These are phyloP conservation scores for Thripadectes ignobilis DNA, from an alignment of 2,797 vertebrate genomes.

Conservation along the genomic window DNA sequence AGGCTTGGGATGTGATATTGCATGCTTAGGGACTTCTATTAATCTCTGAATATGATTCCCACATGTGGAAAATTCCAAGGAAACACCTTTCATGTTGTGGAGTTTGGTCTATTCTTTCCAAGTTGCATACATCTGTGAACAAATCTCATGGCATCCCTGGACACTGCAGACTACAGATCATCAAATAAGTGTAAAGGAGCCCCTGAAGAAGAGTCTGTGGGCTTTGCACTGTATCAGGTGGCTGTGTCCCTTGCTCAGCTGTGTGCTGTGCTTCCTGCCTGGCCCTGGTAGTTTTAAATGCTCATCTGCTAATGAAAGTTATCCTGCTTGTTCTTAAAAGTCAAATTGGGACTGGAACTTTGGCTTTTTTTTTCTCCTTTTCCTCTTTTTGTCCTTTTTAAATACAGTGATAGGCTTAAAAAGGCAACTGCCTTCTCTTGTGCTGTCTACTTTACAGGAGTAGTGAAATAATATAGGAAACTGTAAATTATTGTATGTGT, in stretches of 20 bases:
- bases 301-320: neutral
- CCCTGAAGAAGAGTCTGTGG: neutral
- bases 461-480: neutral
- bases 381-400: neutral
- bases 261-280: neutral
- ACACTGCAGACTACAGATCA: neutral
- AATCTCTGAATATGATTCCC: neutral
- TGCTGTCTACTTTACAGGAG: neutral
- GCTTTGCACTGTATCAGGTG: neutral
- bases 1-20: neutral
- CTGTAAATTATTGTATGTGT: neutral
- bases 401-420: neutral
- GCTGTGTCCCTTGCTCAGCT: neutral
- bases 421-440: neutral
- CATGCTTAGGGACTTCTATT: neutral
- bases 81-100: neutral
- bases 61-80: constrained; percentile 4
- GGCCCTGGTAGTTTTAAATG: neutral
- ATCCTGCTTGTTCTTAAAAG: neutral
- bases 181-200: neutral
- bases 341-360: neutral
- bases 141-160: neutral
- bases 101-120: neutral
- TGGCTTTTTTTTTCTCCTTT: neutral
- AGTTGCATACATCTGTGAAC: neutral